Evolutionary conservation across 2,888 invertebrate species (phyloP), one percentile per base, ranked within the genome.

Genomic region (Germaria angustata): DNA sequence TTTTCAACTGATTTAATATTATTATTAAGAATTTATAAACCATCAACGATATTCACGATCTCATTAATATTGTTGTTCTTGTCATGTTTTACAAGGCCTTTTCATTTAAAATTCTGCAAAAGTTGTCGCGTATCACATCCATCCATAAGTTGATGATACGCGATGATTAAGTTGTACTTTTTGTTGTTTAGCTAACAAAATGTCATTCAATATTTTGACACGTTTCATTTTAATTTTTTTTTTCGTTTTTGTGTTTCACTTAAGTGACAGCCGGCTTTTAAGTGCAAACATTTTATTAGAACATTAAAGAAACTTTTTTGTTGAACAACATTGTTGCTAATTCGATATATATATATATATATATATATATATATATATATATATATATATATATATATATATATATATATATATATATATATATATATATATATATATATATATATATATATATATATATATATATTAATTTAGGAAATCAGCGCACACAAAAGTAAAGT

Each of bases 191-290:
- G 17, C 68, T 77, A 63, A 36, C 81, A 72, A 68, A 75, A 61
- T 73, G 81, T 77, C 81, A 81, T 81, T 81, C 68, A 81, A 81
- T 81, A 78, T 81, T 81, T 77, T 81, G 77, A 81, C 68, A 73
- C 55, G 61, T 81, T 81, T 72, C 49, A 49, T 61, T n/a, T n/a
- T n/a, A n/a, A 17, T 39, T 9, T 20, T 24, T 39, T 61, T 55
- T 39, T 32, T 41, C 9, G n/a, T 34, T 9, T 71, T 46, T n/a
- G n/a, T n/a, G n/a, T 28, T 51, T 51, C 17, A 20, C 17, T 63
- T 53, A 61, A 36, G n/a, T 41, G 32, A 15, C 61, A 51, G 39
- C 7, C 51, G 20, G 41, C 8, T 49, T 61, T 39, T 20, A 13
- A n/a, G 28, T 17, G 49, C 39, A 39, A 63, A 36, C 20, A 63